Evolutionary conservation across 2,888 invertebrate genomes (phyloP).

Genomic region (Tubulanus polymorphus): DNA sequence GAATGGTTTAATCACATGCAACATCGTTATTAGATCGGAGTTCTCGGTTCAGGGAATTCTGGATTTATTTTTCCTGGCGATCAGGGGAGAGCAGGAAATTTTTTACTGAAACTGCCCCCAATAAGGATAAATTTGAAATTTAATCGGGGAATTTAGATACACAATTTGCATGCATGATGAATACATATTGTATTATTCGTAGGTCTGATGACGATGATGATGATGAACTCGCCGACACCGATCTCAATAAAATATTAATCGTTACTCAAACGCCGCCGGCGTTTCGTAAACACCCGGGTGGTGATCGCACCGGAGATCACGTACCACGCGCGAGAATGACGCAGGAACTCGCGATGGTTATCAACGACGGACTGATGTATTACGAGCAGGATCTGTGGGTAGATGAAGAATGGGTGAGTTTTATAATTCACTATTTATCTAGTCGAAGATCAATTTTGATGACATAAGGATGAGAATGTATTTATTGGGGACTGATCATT

Average conservation of each 20-base stretch:
- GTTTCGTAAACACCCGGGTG: conserved; percentile 77
- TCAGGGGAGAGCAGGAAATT: too few relatives aligned
- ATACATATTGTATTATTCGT: too few relatives aligned
- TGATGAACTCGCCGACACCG: conserved; percentile 85
- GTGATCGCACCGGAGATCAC: conserved; percentile 87
- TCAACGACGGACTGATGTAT: conserved; percentile 92
- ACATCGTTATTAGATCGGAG: too few relatives aligned
- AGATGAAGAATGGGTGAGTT: conserved; percentile 43
- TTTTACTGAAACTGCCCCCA: too few relatives aligned
- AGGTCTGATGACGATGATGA: conserved; percentile 61
- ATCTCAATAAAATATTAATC: conserved; percentile 89
- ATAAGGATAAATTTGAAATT: too few relatives aligned
- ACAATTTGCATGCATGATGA: too few relatives aligned
- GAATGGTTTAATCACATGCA: too few relatives aligned
- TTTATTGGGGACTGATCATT: background rate
- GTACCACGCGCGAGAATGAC: conserved; percentile 88
- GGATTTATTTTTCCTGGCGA: too few relatives aligned
- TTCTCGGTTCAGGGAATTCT: too few relatives aligned
- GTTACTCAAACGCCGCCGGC: conserved; percentile 72
- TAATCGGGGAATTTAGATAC: too few relatives aligned
- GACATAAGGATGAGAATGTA: background rate
- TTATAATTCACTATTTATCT: background rate
- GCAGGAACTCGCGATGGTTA: conserved; percentile 89
- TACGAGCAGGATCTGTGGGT: conserved; percentile 95
- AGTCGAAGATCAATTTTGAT: too few relatives aligned